A percentile compares a stretch with the other conserved stretches of the same genome.
These are phyloP conservation scores for Eira barbara DNA, from an alignment of 2,113 vertebrate species.

Conservation along the genomic window DNA sequence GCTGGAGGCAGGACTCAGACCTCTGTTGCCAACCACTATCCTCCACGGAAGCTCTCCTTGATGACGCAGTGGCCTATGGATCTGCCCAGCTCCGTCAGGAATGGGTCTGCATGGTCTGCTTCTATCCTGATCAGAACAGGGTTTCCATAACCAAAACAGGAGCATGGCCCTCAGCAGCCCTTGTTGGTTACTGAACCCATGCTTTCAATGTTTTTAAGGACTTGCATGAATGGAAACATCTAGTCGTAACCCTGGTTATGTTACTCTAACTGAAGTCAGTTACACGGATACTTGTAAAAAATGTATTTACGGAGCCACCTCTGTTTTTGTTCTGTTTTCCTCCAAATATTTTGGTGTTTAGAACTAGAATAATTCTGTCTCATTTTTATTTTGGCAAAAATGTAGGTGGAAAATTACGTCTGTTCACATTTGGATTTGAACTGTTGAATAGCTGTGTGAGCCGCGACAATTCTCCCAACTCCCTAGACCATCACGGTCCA, in stretches of 20 bases:
- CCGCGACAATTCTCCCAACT: neutral
- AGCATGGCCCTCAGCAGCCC: no score
- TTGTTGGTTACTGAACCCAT: neutral
- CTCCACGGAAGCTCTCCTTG: neutral
- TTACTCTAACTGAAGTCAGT: neutral
- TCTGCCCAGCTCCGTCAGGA: neutral
- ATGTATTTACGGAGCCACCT: neutral
- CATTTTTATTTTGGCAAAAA: constrained; percentile 8
- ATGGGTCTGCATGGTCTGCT: neutral
- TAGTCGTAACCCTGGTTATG: neutral
- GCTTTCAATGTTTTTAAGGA: neutral
- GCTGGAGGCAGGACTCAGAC: neutral
- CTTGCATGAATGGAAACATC: neutral
- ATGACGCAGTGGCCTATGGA: neutral
- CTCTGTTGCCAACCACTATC: neutral
- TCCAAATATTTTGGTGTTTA: neutral
- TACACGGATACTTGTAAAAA: neutral
- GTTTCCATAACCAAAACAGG: neutral
- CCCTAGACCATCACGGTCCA: neutral
- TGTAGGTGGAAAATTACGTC: neutral
- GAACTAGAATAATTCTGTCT: neutral
- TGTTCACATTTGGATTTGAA: neutral
- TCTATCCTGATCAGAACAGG: neutral
- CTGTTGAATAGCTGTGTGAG: neutral
- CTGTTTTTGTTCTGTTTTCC: constrained; percentile 9